phyloP scores from a whole-genome alignment of 2,797 vertebrate genomes.

The Ciconia nigra region DNA sequence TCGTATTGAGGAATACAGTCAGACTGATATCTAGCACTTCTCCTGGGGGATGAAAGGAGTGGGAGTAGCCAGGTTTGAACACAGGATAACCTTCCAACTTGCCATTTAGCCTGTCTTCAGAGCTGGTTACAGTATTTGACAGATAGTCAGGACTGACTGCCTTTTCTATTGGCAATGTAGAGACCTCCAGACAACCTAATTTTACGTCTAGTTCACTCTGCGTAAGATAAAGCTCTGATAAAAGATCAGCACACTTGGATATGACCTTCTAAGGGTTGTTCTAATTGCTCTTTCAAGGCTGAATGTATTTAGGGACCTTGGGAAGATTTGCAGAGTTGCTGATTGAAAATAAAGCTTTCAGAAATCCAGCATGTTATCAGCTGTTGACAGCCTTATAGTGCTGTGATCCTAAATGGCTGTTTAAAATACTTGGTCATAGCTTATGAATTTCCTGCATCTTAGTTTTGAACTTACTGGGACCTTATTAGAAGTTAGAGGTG shows the following conservation, averaged over 20 bases:
- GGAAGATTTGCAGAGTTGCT: background rate
- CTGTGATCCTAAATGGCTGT: background rate
- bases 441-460: background rate
- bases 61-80: background rate
- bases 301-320: conserved; percentile 53
- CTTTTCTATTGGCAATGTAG: background rate
- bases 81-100: background rate
- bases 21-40: background rate
- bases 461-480: background rate
- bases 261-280: conserved; percentile 17
- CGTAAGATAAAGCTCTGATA: conserved; percentile 11
- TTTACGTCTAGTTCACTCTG: background rate
- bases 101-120: background rate
- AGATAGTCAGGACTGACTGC: background rate
- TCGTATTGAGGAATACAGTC: background rate
- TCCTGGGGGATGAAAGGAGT: background rate
- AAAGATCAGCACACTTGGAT: background rate
- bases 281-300: conserved; percentile 49
- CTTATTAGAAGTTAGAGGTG: background rate
- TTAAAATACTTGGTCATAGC: background rate
- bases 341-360: background rate
- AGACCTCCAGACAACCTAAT: background rate
- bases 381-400: background rate
- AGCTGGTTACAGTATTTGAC: background rate
- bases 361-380: background rate